A percentile compares a stretch with the other conserved stretches of the same genome.
Evolutionary conservation across 2,113 vertebrate genomes (phyloP).

Genomic region (Lonchura striata): DNA sequence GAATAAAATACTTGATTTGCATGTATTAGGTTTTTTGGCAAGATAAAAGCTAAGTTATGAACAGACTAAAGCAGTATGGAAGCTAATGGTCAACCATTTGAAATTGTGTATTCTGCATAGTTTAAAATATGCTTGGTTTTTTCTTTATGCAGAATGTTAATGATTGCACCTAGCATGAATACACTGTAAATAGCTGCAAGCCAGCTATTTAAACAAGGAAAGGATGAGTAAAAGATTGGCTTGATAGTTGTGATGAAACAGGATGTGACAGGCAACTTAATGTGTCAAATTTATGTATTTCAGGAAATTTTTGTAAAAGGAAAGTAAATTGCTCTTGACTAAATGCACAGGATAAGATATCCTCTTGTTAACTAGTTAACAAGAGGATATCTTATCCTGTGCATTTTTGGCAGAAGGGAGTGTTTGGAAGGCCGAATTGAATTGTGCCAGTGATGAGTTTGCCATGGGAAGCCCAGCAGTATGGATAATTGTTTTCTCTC

Average conservation of each 20-base stretch:
- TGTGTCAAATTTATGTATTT: background rate
- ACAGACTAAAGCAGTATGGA: background rate
- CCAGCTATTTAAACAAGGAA: background rate
- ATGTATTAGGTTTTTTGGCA: background rate
- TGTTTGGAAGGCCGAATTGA: background rate
- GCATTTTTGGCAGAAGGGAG: background rate
- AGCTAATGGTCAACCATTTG: background rate
- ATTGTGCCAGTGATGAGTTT: background rate
- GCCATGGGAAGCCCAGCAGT: background rate
- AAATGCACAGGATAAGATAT: no score
- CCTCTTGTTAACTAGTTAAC: no score
- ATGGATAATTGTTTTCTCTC: constrained; percentile 3
- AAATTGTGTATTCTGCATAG: background rate
- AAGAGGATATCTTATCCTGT: background rate
- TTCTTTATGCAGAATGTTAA: background rate
- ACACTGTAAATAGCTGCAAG: background rate
- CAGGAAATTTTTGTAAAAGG: background rate
- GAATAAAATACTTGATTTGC: background rate
- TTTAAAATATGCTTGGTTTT: background rate
- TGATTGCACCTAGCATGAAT: background rate
- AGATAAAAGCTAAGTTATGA: background rate
- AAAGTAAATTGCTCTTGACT: background rate
- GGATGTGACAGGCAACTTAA: background rate
- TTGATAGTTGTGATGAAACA: background rate
- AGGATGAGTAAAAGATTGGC: background rate